phyloP scores from a whole-genome alignment of 2,113 vertebrate species.

The Coptodon bakossiorum region DNA sequence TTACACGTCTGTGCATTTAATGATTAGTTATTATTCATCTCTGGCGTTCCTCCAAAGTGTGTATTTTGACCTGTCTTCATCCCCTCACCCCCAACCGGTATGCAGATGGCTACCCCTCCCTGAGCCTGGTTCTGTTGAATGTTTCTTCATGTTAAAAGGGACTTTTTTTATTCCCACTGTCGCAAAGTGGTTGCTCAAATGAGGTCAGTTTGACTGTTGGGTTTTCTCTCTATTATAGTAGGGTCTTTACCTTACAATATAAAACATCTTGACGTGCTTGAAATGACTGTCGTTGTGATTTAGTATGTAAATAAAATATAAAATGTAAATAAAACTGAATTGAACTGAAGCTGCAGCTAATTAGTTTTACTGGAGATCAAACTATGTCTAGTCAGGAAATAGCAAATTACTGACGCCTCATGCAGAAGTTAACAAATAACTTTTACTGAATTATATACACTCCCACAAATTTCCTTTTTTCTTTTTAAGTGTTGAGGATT shows the following conservation, averaged over 20 bases:
- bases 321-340: not conserved
- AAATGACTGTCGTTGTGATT: not conserved
- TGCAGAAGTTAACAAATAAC: not conserved
- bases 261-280: not conserved
- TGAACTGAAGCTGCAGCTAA: not conserved
- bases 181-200: not conserved
- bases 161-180: not conserved
- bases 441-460: not conserved
- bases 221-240: not conserved
- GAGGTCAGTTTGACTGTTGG: not conserved
- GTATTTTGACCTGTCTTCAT: not conserved
- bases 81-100: not conserved
- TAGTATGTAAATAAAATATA: not conserved
- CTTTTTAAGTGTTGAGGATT: not conserved
- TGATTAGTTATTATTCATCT: not conserved
- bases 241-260: not conserved
- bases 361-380: not conserved
- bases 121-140: not conserved
- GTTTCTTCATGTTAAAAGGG: not conserved
- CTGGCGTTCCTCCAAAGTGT: not conserved
- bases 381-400: not conserved
- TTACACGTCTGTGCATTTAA: not conserved
- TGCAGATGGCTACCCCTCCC: not conserved
- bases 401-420: not conserved
- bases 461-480: not conserved